Conservation (phyloP, 2,113 vertebrate genomes). For the Conger conger region DNA sequence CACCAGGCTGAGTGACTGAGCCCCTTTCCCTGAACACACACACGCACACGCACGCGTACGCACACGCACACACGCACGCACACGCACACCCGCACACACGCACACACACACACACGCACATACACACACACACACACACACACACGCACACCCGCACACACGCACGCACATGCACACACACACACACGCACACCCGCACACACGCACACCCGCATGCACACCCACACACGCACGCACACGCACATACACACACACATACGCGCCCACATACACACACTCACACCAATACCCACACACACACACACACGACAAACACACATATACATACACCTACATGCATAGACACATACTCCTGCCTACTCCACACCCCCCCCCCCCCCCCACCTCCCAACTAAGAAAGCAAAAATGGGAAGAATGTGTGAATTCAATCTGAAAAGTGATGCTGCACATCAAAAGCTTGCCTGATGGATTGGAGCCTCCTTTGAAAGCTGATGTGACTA, state of each 20-base stretch:
- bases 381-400: no score
- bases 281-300: no score
- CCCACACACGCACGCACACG: background rate
- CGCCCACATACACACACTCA: no score
- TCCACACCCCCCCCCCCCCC: background rate
- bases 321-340: no score
- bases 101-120: no score
- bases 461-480: no score
- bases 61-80: background rate
- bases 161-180: background rate
- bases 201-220: background rate
- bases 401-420: background rate
- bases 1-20: background rate
- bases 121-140: background rate
- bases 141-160: background rate
- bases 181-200: background rate
- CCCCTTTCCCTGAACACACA: background rate
- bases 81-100: background rate
- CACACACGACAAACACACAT: background rate
- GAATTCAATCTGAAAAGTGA: background rate
- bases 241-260: background rate
- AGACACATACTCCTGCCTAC: background rate
- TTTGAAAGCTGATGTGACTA: background rate
- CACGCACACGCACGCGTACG: background rate
- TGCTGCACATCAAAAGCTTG: background rate